These are phyloP conservation scores for Nephrotoma appendiculata DNA, from an alignment of 2,888 invertebrate genomes.

Conservation along the genomic window DNA sequence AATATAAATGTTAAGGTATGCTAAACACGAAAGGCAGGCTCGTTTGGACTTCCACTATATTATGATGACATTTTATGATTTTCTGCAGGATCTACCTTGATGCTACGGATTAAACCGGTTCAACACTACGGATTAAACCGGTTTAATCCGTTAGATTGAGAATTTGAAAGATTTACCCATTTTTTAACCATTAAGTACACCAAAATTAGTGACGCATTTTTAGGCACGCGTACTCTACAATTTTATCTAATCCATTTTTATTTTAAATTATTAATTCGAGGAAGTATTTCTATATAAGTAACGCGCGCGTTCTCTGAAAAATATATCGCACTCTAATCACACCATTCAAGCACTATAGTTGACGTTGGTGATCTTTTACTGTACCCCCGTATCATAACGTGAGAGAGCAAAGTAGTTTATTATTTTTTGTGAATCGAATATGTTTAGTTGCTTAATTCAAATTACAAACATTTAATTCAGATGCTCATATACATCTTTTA, in stretches of 20 bases:
- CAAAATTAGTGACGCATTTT: neutral
- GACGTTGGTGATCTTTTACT: neutral
- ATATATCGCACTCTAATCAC: neutral
- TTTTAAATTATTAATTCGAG: neutral
- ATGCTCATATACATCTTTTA: neutral
- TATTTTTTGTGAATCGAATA: neutral
- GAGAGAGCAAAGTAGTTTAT: neutral
- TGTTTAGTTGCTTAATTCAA: neutral
- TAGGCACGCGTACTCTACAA: neutral
- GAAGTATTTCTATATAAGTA: no score
- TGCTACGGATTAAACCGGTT: no score
- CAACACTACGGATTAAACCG: no score
- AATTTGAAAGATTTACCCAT: no score
- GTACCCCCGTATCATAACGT: neutral
- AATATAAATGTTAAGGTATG: no score
- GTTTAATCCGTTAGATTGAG: no score
- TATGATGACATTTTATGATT: no score
- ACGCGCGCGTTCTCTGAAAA: no score
- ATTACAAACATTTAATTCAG: neutral
- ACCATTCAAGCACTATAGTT: neutral
- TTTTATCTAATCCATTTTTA: neutral
- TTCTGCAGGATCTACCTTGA: no score
- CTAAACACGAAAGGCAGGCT: no score
- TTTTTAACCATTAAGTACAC: no score
- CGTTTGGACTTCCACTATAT: no score